Evolutionary conservation across 2,888 invertebrate species (phyloP), one percentile per base, ranked within the genome.

Genomic region (Noctua fimbriata): DNA sequence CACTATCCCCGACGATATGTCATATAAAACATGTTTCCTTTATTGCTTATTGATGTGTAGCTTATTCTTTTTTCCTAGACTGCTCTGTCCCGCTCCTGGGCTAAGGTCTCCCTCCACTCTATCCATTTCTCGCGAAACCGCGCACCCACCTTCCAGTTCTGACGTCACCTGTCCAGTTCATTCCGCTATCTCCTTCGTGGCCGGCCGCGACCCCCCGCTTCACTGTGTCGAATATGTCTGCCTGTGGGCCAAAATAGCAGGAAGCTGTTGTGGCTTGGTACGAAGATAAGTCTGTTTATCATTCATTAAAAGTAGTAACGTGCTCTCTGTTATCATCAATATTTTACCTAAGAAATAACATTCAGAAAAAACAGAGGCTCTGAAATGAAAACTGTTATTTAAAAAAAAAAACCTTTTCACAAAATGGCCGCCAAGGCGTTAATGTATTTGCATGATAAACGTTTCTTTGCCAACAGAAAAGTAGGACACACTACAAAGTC

Each of bases 401-500:
- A 28, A 74, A 41, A 63, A 58, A 76, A 52, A 58, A 47, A 21
- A 5, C 7, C 3, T 71, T 74, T 74, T 58, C 36, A 5, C 28
- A 72, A 52, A 73, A 76, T 58, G 36, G 60, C 69, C 16, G 32
- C 9, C 21, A 55, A 75, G 60, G 63, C 63, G 78, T 73, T 84
- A 84, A 84, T 84, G 69, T 60, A 72, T 84, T 83, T 85, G 85
- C 79, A 79, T 85, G 79, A 76, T 73, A 85, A 82, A 85, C 73
- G 73, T 73, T 73, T 36, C 82, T 81, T 75, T 81, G 75, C 70
- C 7, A 32, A 71, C 44, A 73, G 52, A 14, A 85, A 81, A 79
- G 78, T 84, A 73, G 84, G 69, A 76, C 79, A 76, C 67, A 82
- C 69, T 79, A 85, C 85, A 78, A 79, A 76, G 82, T 78, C 79